phyloP scores from a whole-genome alignment of 2,888 invertebrate genomes.

The Willowsia nigromaculata region DNA sequence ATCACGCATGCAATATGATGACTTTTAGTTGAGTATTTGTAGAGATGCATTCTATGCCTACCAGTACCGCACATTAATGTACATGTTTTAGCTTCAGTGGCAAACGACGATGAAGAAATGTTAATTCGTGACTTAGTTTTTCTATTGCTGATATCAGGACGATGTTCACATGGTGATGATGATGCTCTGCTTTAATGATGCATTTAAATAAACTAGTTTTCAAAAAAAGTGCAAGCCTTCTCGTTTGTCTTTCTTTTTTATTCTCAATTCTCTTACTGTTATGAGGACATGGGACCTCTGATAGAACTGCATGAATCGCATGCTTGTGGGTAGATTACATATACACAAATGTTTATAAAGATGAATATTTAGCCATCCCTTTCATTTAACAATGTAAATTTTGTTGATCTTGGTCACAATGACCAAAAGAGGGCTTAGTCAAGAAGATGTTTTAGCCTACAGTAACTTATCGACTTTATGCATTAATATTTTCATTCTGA shows the following conservation, averaged over 20 bases:
- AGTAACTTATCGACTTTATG: too few species aligned
- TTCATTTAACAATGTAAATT: background rate
- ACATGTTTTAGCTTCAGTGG: too few species aligned
- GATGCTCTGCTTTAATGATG: background rate
- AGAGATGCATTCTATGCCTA: too few species aligned
- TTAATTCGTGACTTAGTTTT: too few species aligned
- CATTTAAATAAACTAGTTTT: constrained; percentile 28
- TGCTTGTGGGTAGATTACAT: too few species aligned
- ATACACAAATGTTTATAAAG: too few species aligned
- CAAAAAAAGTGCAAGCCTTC: constrained; percentile 29
- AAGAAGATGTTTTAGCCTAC: too few species aligned
- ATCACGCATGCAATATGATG: background rate
- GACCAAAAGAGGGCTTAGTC: background rate
- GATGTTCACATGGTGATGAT: background rate
- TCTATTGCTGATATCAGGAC: background rate
- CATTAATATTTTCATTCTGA: too few species aligned
- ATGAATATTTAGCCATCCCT: background rate
- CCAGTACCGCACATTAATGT: too few species aligned
- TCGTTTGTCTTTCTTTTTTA: background rate
- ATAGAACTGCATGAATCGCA: too few species aligned
- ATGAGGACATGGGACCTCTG: background rate
- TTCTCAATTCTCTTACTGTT: background rate
- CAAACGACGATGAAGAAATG: too few species aligned
- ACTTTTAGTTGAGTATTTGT: background rate
- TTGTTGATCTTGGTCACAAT: background rate